Percentiles rank a stretch among this genome's conserved stretches.
Conservation (phyloP, 2,888 invertebrate genomes). For the Halictus ligatus region DNA sequence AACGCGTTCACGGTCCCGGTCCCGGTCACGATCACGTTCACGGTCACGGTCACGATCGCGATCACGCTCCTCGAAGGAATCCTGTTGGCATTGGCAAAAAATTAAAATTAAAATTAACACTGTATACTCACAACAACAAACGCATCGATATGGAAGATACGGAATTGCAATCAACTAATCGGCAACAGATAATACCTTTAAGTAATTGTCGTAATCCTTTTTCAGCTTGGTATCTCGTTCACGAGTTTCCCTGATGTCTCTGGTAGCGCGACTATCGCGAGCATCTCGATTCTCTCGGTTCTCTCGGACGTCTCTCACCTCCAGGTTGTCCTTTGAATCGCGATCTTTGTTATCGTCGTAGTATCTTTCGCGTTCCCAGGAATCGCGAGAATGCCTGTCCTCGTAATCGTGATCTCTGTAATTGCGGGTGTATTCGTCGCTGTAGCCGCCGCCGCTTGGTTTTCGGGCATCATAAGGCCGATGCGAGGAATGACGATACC, state of each 20-base stretch:
- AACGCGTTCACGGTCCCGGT: background rate
- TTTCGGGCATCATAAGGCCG: conserved; percentile 78
- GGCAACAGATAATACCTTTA: conserved; percentile 75
- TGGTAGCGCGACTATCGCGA: conserved; percentile 73
- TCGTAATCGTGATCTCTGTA: conserved; percentile 82
- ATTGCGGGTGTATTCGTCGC: conserved; percentile 74
- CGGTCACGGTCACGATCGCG: conserved; percentile 59
- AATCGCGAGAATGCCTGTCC: conserved; percentile 80
- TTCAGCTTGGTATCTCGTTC: conserved; percentile 73
- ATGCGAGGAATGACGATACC: conserved; percentile 78
- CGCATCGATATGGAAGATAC: background rate
- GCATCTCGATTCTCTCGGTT: conserved; percentile 65
- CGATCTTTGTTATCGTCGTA: conserved; percentile 78
- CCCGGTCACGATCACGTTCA: background rate
- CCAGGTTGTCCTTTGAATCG: conserved; percentile 67
- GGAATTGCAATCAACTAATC: background rate
- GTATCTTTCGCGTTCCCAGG: conserved; percentile 80
- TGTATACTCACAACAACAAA: background rate
- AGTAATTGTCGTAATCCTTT: conserved; percentile 83
- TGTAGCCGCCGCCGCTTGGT: conserved; percentile 61
- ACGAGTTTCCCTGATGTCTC: conserved; percentile 69
- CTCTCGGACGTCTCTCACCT: conserved; percentile 47
- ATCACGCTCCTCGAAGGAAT: conserved; percentile 71
- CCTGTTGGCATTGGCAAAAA: conserved; percentile 63
- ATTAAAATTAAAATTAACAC: conserved; percentile 17